Conservation (phyloP, 2,888 invertebrate genomes). For the Acronicta aceris region DNA sequence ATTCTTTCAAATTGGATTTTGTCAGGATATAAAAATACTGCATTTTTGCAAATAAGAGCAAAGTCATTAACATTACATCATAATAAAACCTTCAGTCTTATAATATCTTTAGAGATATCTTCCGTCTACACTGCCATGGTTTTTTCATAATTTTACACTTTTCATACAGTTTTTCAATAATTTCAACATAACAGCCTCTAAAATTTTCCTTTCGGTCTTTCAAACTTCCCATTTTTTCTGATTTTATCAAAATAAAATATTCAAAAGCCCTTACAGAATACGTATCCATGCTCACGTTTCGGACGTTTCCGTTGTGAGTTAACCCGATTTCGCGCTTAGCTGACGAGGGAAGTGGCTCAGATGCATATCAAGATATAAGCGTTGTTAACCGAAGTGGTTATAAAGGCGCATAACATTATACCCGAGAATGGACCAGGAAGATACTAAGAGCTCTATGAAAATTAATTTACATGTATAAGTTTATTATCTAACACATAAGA, state of each 20-base stretch:
- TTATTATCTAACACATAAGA: not conserved
- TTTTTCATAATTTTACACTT: too few species aligned
- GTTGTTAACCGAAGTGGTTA: constrained; percentile 15
- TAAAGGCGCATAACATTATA: constrained; percentile 39
- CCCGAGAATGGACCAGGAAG: constrained; percentile 3
- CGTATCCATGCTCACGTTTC: constrained; percentile 42
- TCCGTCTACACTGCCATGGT: too few species aligned
- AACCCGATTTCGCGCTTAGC: constrained; percentile 64
- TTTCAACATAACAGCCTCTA: too few species aligned
- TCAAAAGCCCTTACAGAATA: constrained; percentile 47
- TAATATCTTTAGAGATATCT: too few species aligned
- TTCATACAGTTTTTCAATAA: too few species aligned
- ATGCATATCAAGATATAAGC: constrained; percentile 58
- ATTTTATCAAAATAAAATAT: constrained; percentile 9
- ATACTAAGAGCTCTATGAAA: not conserved
- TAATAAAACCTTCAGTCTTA: too few species aligned
- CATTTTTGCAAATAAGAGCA: too few species aligned
- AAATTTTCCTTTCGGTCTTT: too few species aligned
- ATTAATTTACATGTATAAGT: not conserved
- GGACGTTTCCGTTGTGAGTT: constrained; percentile 59
- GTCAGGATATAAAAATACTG: too few species aligned
- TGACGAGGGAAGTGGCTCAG: constrained; percentile 57
- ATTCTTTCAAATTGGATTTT: too few species aligned
- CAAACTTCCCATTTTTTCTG: too few species aligned
- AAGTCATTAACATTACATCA: too few species aligned